Evolutionary conservation across 2,113 vertebrate species (phyloP).

Genomic region (Clupea harengus): DNA sequence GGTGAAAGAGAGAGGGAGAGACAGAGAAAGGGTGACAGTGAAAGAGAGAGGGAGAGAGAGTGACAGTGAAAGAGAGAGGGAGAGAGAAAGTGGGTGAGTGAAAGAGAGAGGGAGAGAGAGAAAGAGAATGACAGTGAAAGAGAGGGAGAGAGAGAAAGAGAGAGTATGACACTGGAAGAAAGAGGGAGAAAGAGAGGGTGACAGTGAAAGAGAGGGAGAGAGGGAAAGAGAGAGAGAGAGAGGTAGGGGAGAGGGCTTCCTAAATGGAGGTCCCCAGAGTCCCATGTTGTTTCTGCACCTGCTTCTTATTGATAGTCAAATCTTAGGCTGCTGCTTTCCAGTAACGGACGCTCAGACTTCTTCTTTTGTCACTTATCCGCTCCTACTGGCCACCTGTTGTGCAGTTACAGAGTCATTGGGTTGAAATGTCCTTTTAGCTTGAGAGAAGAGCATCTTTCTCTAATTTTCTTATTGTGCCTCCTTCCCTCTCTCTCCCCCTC

Average conservation of each 20-base stretch:
- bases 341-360: constrained; percentile 44
- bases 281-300: constrained; percentile 30
- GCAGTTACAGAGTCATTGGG: background rate
- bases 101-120: too few species aligned
- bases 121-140: too few species aligned
- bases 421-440: background rate
- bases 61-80: too few species aligned
- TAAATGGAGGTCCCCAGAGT: constrained; percentile 29
- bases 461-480: background rate
- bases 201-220: background rate
- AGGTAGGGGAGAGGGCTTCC: constrained; percentile 17
- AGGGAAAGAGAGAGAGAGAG: background rate
- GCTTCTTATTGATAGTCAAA: constrained; percentile 46
- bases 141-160: too few species aligned
- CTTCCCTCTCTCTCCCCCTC: background rate
- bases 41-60: too few species aligned
- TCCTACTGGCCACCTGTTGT: constrained; percentile 32
- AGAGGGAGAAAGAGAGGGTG: background rate
- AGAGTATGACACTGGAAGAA: too few species aligned
- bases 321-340: constrained; percentile 50
- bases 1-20: too few species aligned
- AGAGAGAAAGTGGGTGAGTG: too few species aligned
- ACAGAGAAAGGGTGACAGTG: too few species aligned
- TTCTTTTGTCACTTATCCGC: constrained; percentile 24
- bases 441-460: background rate